phyloP scores from a whole-genome alignment of 2,888 invertebrate species.

The Schrankia costaestrigalis region DNA sequence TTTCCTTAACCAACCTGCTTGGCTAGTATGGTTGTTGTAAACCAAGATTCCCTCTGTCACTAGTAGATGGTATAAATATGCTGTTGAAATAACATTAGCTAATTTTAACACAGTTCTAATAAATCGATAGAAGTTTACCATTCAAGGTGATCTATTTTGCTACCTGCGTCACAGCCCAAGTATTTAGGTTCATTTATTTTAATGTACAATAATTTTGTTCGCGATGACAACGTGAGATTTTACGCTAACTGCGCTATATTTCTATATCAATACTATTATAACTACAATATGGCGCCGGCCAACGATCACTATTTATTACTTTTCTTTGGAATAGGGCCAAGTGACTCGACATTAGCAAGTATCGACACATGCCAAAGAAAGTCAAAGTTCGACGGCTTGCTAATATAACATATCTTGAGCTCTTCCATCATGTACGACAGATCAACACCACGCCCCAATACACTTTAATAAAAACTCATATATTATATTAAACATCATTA shows the following conservation, averaged over 20 bases:
- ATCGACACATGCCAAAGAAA: slow-evolving; percentile 67
- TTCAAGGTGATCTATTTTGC: slow-evolving; percentile 25
- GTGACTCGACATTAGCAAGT: slow-evolving; percentile 47
- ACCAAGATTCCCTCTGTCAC: too few species aligned
- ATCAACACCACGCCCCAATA: slow-evolving; percentile 18
- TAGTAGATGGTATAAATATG: too few species aligned
- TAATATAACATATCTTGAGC: slow-evolving; percentile 21
- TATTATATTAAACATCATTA: not conserved
- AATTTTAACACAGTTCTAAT: too few species aligned
- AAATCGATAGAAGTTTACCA: slow-evolving; percentile 8
- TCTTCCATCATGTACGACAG: slow-evolving; percentile 23
- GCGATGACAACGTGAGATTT: slow-evolving; percentile 30
- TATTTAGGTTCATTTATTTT: slow-evolving; percentile 26
- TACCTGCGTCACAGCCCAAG: slow-evolving; percentile 29
- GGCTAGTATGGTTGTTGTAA: too few species aligned
- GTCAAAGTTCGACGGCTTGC: slow-evolving; percentile 72
- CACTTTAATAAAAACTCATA: slow-evolving; percentile 8
- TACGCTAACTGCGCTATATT: slow-evolving; percentile 53
- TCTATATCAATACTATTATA: slow-evolving; percentile 44
- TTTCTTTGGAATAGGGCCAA: slow-evolving; percentile 67
- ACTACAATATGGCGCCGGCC: slow-evolving; percentile 69
- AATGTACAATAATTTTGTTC: slow-evolving; percentile 27
- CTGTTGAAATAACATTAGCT: too few species aligned
- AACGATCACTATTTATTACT: slow-evolving; percentile 67
- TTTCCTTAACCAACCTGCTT: too few species aligned